Conservation (phyloP, 1,140 invertebrate genomes). For the Drosophila carrolli region DNA sequence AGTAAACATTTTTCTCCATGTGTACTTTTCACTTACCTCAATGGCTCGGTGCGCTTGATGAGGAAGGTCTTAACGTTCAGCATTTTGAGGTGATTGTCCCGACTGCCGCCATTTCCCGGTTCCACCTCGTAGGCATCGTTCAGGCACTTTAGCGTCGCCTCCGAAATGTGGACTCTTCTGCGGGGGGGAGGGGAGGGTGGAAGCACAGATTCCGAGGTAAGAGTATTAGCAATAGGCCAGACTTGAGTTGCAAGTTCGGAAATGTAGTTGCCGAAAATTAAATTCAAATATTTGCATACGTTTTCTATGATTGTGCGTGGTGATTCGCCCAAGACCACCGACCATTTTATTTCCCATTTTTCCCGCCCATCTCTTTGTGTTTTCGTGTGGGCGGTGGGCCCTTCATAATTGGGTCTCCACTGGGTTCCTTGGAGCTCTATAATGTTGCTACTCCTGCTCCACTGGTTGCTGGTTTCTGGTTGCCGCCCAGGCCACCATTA, state of each 20-base stretch:
- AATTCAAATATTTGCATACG: conserved; percentile 80
- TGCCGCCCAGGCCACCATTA: conserved; percentile 67
- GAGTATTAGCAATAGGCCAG: conserved; percentile 12
- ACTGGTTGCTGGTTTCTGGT: conserved; percentile 14
- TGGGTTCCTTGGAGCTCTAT: conserved; percentile 21
- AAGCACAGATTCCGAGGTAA: neutral
- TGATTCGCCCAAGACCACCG: conserved; percentile 37
- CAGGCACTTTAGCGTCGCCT: conserved; percentile 92
- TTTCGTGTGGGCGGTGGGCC: conserved; percentile 28
- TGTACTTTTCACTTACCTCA: conserved; percentile 84
- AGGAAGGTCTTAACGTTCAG: conserved; percentile 96
- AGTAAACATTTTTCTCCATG: conserved; percentile 35
- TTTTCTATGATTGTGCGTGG: conserved; percentile 70
- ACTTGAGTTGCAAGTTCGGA: conserved; percentile 14
- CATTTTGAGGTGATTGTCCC: conserved; percentile 94
- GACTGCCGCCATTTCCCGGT: conserved; percentile 92
- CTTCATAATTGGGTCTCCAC: conserved; percentile 66
- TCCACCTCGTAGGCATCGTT: conserved; percentile 96
- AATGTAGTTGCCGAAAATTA: conserved; percentile 73
- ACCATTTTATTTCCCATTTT: conserved; percentile 21
- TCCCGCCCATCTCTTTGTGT: conserved; percentile 32
- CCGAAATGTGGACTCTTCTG: conserved; percentile 96
- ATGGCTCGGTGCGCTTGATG: conserved; percentile 93
- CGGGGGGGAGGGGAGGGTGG: conserved; percentile 25
- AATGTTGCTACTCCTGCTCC: conserved; percentile 6